These are phyloP conservation scores for Acanthurus lineatus DNA, from an alignment of 2,797 vertebrate genomes.

Conservation along the genomic window DNA sequence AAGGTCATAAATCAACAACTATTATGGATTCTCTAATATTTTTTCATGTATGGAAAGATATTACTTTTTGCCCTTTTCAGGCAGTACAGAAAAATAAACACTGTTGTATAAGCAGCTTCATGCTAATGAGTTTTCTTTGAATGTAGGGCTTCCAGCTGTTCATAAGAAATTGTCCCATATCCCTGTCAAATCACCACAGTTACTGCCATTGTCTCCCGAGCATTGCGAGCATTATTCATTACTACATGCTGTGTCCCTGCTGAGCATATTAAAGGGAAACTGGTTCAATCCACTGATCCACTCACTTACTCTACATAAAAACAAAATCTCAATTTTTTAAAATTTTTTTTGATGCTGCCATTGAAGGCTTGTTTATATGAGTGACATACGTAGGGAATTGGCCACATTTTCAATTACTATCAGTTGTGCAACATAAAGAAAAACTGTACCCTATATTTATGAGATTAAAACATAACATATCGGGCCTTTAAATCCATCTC, in stretches of 20 bases:
- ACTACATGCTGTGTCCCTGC: conserved; percentile 25
- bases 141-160: conserved; percentile 22
- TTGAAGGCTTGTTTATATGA: neutral
- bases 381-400: neutral
- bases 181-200: conserved; percentile 32
- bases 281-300: conserved; percentile 1
- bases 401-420: neutral
- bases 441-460: neutral
- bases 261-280: conserved; percentile 32
- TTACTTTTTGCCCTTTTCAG: no score
- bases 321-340: neutral
- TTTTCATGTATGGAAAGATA: no score
- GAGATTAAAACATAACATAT: neutral
- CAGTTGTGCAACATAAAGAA: neutral
- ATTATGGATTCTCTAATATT: no score
- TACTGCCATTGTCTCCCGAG: conserved; percentile 32
- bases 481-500: no score
- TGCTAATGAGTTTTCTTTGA: no score
- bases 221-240: conserved; percentile 44
- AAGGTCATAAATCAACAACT: neutral
- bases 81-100: no score
- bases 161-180: conserved; percentile 31
- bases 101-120: no score
- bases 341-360: neutral
- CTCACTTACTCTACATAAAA: neutral